These are phyloP conservation scores for Ammodytes dubius DNA, from an alignment of 2,113 vertebrate genomes.

Conservation along the genomic window DNA sequence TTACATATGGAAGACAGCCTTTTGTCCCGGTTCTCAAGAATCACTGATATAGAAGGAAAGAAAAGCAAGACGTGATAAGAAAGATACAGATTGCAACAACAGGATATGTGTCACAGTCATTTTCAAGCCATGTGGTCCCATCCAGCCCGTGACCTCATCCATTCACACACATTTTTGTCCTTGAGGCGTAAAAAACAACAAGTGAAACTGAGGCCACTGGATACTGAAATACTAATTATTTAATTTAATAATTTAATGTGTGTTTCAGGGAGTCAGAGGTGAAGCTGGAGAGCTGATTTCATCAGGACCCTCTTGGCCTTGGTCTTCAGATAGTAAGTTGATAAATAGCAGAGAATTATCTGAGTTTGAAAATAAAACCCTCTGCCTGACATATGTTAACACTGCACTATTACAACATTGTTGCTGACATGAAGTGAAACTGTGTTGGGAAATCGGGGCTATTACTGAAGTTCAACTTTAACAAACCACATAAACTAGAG, in stretches of 20 bases:
- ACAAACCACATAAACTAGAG: neutral
- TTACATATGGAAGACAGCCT: no score
- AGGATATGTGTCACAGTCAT: slow-evolving; percentile 7
- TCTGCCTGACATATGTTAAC: neutral
- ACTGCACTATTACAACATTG: neutral
- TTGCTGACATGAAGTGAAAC: slow-evolving; percentile 23
- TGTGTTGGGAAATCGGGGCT: neutral
- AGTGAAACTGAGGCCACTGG: neutral
- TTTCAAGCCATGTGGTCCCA: neutral
- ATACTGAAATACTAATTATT: slow-evolving; percentile 1
- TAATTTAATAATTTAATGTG: slow-evolving; percentile 3
- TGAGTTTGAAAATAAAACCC: neutral
- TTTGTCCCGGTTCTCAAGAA: neutral
- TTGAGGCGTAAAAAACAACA: neutral
- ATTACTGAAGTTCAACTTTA: neutral
- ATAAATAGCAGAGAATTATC: neutral
- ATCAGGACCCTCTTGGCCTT: neutral
- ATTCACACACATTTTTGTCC: neutral
- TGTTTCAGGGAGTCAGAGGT: slow-evolving; percentile 72
- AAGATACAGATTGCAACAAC: neutral
- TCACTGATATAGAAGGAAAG: neutral
- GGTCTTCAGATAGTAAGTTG: slow-evolving; percentile 54
- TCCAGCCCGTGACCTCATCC: neutral
- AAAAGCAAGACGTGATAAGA: neutral
- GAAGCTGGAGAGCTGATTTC: slow-evolving; percentile 76